Evolutionary conservation across 2,888 invertebrate genomes (phyloP).

Genomic region (Folsomia candida): DNA sequence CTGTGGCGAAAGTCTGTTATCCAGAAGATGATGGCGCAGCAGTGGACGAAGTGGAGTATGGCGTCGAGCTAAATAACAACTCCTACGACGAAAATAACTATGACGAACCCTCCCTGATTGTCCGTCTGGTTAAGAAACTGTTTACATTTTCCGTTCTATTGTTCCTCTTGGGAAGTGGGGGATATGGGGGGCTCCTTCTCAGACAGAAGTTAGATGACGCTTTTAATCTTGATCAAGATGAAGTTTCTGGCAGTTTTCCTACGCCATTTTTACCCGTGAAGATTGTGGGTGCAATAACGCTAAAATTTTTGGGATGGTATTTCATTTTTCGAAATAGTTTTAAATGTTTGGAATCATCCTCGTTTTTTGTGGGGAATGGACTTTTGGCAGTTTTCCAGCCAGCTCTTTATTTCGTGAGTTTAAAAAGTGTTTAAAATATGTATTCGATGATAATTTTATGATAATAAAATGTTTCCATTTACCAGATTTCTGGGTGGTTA

Average conservation of each 20-base stretch:
- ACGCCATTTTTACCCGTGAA: too few species aligned
- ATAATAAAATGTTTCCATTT: too few species aligned
- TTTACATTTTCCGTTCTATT: neutral
- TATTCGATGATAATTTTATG: too few species aligned
- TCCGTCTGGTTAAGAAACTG: neutral
- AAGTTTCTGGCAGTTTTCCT: too few species aligned
- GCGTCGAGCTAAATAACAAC: neutral
- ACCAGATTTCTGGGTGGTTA: too few species aligned
- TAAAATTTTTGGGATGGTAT: neutral
- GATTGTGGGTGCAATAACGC: neutral
- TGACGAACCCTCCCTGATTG: neutral
- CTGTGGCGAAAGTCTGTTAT: too few species aligned
- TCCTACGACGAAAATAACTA: neutral
- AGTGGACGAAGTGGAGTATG: neutral
- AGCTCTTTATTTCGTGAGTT: too few species aligned
- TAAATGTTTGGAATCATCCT: too few species aligned
- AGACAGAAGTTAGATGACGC: neutral
- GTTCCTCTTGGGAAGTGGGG: neutral
- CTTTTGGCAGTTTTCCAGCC: too few species aligned
- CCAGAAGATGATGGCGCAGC: neutral
- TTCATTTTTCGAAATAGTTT: neutral
- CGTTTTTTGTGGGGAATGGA: too few species aligned
- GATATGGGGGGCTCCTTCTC: neutral
- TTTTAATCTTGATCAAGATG: too few species aligned
- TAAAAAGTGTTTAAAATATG: too few species aligned